Evolutionary conservation across 2,888 invertebrate species (phyloP).

Genomic region (Tryphoninae sp.): DNA sequence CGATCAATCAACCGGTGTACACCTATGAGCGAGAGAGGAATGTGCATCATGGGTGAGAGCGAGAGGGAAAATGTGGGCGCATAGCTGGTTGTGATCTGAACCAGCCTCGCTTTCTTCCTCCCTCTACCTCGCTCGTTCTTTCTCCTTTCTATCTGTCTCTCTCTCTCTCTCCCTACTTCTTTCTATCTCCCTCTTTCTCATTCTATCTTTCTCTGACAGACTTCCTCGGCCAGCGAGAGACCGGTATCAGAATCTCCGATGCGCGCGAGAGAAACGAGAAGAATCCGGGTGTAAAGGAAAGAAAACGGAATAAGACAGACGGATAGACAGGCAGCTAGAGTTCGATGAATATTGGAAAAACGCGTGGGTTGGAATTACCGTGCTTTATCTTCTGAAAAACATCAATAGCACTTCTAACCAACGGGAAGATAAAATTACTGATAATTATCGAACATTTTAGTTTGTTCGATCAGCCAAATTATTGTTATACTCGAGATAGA

Average conservation of each 20-base stretch:
- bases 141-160: neutral
- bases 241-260: slow-evolving; percentile 39
- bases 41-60: slow-evolving; percentile 60
- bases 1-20: slow-evolving; percentile 77
- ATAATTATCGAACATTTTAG: neutral
- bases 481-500: neutral
- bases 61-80: slow-evolving; percentile 21
- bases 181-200: neutral
- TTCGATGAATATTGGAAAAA: slow-evolving; percentile 1
- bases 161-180: neutral
- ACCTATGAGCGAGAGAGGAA: slow-evolving; percentile 72
- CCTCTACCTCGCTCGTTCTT: neutral
- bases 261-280: slow-evolving; percentile 29
- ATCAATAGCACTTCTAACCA: neutral
- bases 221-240: slow-evolving; percentile 51
- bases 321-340: slow-evolving; percentile 16
- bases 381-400: neutral
- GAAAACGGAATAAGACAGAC: neutral
- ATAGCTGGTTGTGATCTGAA: neutral
- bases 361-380: neutral
- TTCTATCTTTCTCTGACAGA: neutral
- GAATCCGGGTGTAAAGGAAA: slow-evolving; percentile 30
- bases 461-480: neutral
- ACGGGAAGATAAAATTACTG: neutral
- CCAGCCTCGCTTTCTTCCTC: no score